phyloP scores from a whole-genome alignment of 1,140 invertebrate genomes.

The Maconellicoccus hirsutus region DNA sequence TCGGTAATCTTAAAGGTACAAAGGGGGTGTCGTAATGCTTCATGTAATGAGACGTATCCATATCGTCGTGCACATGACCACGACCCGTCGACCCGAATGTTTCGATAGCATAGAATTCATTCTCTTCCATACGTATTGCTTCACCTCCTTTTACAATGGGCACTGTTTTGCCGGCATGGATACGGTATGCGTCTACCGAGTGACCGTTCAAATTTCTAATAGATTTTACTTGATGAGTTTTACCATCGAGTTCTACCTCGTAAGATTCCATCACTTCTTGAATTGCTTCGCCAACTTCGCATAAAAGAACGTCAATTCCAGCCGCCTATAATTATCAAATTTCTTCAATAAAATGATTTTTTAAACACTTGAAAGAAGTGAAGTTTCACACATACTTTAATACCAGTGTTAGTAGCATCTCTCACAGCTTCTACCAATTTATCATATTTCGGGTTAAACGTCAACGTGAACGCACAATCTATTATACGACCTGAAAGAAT shows the following conservation, averaged over 20 bases:
- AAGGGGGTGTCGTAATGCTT: conserved; percentile 94
- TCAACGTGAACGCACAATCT: conserved; percentile 95
- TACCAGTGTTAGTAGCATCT: conserved; percentile 96
- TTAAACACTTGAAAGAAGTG: too few species aligned
- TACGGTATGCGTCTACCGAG: conserved; percentile 92
- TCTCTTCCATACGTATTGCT: conserved; percentile 94
- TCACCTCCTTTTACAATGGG: conserved; percentile 99
- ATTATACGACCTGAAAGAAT: conserved; percentile 72
- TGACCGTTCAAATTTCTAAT: conserved; percentile 98
- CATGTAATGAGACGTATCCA: conserved; percentile 99
- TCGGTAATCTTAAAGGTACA: conserved; percentile 78
- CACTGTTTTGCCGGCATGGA: conserved; percentile 98
- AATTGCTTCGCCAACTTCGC: conserved; percentile 94
- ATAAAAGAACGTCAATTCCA: conserved; percentile 93
- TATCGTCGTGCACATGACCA: conserved; percentile 94
- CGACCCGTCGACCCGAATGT: conserved; percentile 98
- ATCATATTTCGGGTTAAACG: conserved; percentile 96
- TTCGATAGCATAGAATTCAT: conserved; percentile 99
- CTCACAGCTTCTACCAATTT: conserved; percentile 88
- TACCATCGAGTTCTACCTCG: conserved; percentile 95
- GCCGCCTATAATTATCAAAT: too few species aligned
- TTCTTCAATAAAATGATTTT: too few species aligned
- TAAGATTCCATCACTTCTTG: conserved; percentile 99
- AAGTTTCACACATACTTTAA: conserved; percentile 46
- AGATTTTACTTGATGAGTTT: conserved; percentile 91